These are phyloP conservation scores for Axis porcinus DNA, from an alignment of 2,113 vertebrate genomes.

Conservation along the genomic window DNA sequence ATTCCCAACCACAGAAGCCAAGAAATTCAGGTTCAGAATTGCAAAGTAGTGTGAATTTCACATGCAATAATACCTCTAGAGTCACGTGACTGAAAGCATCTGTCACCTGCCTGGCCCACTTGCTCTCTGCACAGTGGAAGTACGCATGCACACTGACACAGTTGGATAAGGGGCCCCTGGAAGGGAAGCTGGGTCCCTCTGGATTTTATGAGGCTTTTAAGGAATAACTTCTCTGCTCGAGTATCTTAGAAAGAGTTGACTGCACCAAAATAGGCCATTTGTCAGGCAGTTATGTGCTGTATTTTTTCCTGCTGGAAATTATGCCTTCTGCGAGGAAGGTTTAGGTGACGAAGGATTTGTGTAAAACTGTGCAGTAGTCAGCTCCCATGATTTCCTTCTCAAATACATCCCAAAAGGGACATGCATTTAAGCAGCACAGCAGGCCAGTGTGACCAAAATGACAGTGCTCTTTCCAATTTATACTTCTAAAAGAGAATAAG, in stretches of 20 bases:
- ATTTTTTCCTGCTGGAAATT: constrained; percentile 60
- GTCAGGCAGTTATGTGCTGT: not conserved
- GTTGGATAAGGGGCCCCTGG: not conserved
- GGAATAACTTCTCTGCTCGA: not conserved
- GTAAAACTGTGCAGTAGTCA: not conserved
- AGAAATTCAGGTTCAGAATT: constrained; percentile 23
- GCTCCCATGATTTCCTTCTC: not conserved
- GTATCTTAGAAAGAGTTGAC: not conserved
- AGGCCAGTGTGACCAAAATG: constrained; percentile 79
- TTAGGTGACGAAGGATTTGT: not conserved
- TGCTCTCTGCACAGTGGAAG: not conserved
- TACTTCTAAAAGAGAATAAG: constrained; percentile 78
- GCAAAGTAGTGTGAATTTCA: not conserved
- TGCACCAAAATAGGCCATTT: constrained; percentile 42
- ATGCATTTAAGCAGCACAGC: constrained; percentile 84
- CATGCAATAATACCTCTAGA: not conserved
- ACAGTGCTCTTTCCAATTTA: constrained; percentile 75
- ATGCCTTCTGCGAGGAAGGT: not conserved
- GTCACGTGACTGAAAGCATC: not conserved
- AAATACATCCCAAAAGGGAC: constrained; percentile 62
- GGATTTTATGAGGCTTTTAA: constrained; percentile 32
- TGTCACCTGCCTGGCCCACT: not conserved
- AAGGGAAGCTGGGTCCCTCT: not conserved
- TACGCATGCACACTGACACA: not conserved
- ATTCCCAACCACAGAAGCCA: constrained; percentile 5